Evolutionary conservation across 2,113 vertebrate genomes (phyloP).

Genomic region (Urocynchramus pylzowi): DNA sequence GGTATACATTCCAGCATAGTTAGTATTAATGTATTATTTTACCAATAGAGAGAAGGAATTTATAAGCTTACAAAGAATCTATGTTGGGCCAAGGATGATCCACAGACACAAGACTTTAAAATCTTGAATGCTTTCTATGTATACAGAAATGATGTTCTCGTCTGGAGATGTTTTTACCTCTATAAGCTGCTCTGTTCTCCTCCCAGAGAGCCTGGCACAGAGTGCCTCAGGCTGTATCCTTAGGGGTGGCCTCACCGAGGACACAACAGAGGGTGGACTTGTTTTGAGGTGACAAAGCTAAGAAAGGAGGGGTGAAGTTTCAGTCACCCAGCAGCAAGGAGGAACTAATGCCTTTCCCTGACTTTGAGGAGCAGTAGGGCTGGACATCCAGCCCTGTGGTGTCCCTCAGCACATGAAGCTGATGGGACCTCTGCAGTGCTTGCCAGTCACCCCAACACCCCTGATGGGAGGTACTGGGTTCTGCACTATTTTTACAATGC

Average conservation of each 20-base stretch:
- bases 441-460: neutral
- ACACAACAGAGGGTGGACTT: accelerated
- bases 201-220: neutral
- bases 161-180: neutral
- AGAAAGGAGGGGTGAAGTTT: neutral
- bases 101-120: neutral
- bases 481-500: neutral
- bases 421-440: accelerated
- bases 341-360: neutral
- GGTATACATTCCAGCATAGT: neutral
- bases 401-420: neutral
- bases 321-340: neutral
- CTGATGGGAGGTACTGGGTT: neutral
- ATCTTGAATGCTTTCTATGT: neutral
- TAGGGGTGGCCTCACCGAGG: accelerated
- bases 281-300: neutral
- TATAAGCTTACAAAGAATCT: neutral
- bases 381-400: neutral
- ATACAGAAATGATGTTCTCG: accelerated
- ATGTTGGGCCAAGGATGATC: neutral
- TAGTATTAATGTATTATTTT: neutral
- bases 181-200: neutral
- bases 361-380: neutral
- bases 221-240: neutral
- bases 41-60: neutral